Conservation (phyloP, 2,888 invertebrate species). For the Cistogaster globosa region DNA sequence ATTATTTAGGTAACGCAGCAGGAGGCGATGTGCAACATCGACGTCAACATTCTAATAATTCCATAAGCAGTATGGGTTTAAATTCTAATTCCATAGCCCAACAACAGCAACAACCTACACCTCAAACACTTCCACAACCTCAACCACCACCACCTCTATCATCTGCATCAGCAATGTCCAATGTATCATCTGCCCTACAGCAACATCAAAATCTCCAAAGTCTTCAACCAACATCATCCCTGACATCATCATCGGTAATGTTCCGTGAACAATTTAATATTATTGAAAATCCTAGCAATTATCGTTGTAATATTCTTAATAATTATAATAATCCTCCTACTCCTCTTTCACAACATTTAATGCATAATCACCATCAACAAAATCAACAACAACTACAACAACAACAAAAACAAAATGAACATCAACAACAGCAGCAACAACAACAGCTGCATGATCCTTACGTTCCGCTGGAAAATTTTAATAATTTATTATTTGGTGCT, state of each 20-base stretch:
- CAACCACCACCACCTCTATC: constrained; percentile 71
- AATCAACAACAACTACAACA: constrained; percentile 29
- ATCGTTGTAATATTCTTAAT: constrained; percentile 78
- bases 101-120: constrained; percentile 73
- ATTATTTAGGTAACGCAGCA: constrained; percentile 68
- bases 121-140: constrained; percentile 69
- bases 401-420: constrained; percentile 45
- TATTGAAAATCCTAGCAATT: constrained; percentile 82
- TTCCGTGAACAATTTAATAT: constrained; percentile 83
- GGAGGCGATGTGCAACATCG: constrained; percentile 70
- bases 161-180: constrained; percentile 56
- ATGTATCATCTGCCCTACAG: constrained; percentile 62
- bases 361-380: constrained; percentile 40
- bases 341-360: constrained; percentile 67
- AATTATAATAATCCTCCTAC: constrained; percentile 68
- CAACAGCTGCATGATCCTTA: constrained; percentile 73
- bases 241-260: constrained; percentile 84
- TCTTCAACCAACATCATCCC: constrained; percentile 79
- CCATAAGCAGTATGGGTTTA: constrained; percentile 72
- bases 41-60: constrained; percentile 72
- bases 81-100: constrained; percentile 72
- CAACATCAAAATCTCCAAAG: constrained; percentile 50
- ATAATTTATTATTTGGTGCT: constrained; percentile 75
- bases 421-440: constrained; percentile 50
- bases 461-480: constrained; percentile 78